Base-by-base conservation (phyloP, 35 echinoderm and acorn worm species). In the Eucidaris tribuloides region DNA sequence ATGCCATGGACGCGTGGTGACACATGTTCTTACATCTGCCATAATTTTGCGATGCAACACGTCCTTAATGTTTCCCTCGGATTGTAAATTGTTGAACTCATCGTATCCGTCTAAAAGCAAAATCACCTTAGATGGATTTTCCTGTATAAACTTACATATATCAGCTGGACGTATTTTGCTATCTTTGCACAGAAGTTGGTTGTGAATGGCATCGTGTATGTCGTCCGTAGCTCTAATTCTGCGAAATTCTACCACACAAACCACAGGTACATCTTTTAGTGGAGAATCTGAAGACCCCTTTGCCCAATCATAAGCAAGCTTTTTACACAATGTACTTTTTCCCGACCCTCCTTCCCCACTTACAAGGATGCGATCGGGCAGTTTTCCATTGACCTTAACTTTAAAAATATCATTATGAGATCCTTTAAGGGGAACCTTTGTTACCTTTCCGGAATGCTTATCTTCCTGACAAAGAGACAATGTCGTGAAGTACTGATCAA, bases 301-400 rank as follows among this genome's bases (percentile, higher is more conserved):
- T 13, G 66, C 66, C 66, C 66, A 72, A 40, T 72, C 66, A 35
- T 72, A 72, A 20, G 66, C 66, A 14, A 72, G 66, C 40, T 72
- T 72, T 23, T 72, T 72, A 22, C 66, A 72, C 35, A 72, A 1
- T 2, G 66, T 72, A 35, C 36, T 72, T 43, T 72, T 72, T 5
- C 66, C 66, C 33, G 37, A 40, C 7, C 66, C 66, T 40, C 66
- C 66, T 40, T 72, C 66, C 37, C 66, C 66, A 43, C 37, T 40
- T 22, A 72, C 66, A 37, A 72, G 66, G 23, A 72, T 72, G 25
- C 66, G 66, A 72, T 72, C 15, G 32, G 27, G 33, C 22, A 72
- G 25, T 18, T 40, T 25, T n/a, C 43, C 20, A 72, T 72, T 19
- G 32, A 72, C 40, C 66, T 43, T 40, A 3, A 72, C 33, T 25